Conservation (phyloP, 2,113 vertebrate genomes). For the Beaufortia kweichowensis region DNA sequence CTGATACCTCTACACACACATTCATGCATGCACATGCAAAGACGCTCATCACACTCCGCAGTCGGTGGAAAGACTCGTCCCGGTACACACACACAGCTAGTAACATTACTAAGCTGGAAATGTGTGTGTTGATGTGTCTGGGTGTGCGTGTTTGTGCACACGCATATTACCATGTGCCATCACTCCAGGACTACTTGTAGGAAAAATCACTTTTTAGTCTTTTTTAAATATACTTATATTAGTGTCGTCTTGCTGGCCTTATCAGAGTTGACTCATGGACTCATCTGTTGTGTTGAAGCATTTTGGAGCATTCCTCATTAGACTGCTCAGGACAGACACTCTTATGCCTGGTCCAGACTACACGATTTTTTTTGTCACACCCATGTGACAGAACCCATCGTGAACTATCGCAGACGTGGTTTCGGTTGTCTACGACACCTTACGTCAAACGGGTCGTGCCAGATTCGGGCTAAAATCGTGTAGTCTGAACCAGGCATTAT, state of each 20-base stretch:
- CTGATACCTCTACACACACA: background rate
- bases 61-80: background rate
- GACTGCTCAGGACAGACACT: conserved; percentile 41
- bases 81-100: background rate
- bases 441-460: no score
- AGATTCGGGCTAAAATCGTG: no score
- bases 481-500: no score
- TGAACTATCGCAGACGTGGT: no score
- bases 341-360: no score
- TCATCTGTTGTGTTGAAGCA: conserved; percentile 58
- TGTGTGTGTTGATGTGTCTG: conserved; percentile 38
- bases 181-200: conserved; percentile 76
- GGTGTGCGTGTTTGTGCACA: conserved; percentile 54
- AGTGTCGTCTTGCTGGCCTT: conserved; percentile 38
- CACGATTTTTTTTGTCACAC: no score
- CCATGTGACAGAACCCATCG: no score
- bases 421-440: no score
- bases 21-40: conserved; percentile 10
- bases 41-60: background rate
- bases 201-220: conserved; percentile 75
- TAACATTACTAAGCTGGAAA: background rate
- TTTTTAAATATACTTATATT: conserved; percentile 47
- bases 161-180: conserved; percentile 47
- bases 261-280: conserved; percentile 53
- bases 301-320: conserved; percentile 36